Evolutionary conservation across 1,140 invertebrate genomes (phyloP).

Genomic region (Hycleus phaleratus): DNA sequence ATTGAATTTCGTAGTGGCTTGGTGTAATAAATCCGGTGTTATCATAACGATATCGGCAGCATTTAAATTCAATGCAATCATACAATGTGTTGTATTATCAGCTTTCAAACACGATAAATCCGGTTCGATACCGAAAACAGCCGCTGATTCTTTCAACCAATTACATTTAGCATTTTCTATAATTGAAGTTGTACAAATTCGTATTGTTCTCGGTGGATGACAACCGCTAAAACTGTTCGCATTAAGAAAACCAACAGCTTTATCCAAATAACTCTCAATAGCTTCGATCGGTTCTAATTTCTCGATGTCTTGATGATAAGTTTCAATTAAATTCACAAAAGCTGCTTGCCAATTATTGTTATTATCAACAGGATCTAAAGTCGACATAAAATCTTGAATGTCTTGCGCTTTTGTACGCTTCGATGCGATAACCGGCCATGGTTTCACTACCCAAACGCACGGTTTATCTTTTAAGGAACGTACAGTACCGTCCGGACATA

Average conservation of each 20-base stretch:
- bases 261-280: slow-evolving; percentile 51
- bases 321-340: slow-evolving; percentile 49
- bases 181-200: slow-evolving; percentile 56
- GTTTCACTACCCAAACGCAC: slow-evolving; percentile 70
- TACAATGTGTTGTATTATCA: slow-evolving; percentile 49
- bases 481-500: slow-evolving; percentile 74
- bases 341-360: slow-evolving; percentile 45
- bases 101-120: slow-evolving; percentile 59
- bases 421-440: slow-evolving; percentile 61
- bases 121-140: slow-evolving; percentile 63
- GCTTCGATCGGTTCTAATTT: slow-evolving; percentile 44
- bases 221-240: slow-evolving; percentile 57
- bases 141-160: slow-evolving; percentile 60
- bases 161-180: slow-evolving; percentile 64
- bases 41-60: slow-evolving; percentile 58
- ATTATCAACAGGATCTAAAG: slow-evolving; percentile 35
- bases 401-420: slow-evolving; percentile 50
- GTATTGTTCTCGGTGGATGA: slow-evolving; percentile 51
- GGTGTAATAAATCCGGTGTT: slow-evolving; percentile 51
- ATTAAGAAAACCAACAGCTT: slow-evolving; percentile 47
- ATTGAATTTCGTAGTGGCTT: slow-evolving; percentile 48
- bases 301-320: slow-evolving; percentile 40
- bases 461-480: slow-evolving; percentile 51
- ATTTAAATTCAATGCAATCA: slow-evolving; percentile 50
- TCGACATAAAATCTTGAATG: slow-evolving; percentile 46